Percentiles rank a stretch among this genome's conserved stretches.
These are phyloP conservation scores for Pygathrix nemaeus DNA, from an alignment of 2,113 vertebrate species.

Conservation along the genomic window DNA sequence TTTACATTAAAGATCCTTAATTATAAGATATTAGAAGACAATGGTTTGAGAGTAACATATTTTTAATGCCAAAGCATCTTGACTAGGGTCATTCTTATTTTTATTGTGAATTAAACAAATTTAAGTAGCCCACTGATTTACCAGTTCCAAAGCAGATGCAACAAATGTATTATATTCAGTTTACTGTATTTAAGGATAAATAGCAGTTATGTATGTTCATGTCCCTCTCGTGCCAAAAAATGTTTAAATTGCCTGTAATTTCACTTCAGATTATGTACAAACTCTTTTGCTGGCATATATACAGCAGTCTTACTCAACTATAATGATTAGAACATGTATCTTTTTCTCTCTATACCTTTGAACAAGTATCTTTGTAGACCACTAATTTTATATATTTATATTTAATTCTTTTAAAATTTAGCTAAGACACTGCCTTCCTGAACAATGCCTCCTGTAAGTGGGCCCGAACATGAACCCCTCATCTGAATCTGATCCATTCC, in stretches of 20 bases:
- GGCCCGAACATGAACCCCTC: not conserved
- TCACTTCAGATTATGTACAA: not conserved
- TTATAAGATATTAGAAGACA: not conserved
- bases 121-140: not conserved
- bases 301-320: too few species aligned
- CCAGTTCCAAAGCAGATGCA: not conserved
- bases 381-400: not conserved
- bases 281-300: not conserved
- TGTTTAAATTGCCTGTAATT: not conserved
- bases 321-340: too few species aligned
- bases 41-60: not conserved
- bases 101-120: not conserved
- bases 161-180: not conserved
- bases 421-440: not conserved
- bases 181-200: not conserved
- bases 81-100: not conserved
- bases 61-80: not conserved
- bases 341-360: too few species aligned
- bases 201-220: not conserved
- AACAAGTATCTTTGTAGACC: not conserved
- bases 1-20: not conserved
- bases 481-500: not conserved
- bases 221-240: not conserved
- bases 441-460: not conserved
- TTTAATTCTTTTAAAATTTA: not conserved